These are phyloP conservation scores for Corapipo altera DNA, from an alignment of 2,113 vertebrate genomes.

Conservation along the genomic window DNA sequence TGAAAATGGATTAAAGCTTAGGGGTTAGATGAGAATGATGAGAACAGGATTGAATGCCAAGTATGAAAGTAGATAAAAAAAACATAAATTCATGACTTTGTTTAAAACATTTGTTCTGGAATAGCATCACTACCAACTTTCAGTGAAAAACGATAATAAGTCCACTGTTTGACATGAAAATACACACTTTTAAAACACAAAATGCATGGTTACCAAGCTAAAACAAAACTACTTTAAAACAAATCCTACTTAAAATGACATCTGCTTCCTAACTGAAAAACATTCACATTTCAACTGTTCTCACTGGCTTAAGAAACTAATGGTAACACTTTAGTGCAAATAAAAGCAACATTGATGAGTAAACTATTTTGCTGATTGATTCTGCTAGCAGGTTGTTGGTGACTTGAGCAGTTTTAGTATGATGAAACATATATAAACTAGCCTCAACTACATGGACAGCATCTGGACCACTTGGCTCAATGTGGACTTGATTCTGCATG, in stretches of 20 bases:
- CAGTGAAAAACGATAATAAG: neutral
- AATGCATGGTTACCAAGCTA: neutral
- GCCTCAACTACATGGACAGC: neutral
- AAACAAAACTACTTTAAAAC: neutral
- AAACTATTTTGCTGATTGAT: neutral
- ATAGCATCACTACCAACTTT: neutral
- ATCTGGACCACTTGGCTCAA: neutral
- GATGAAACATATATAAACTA: neutral
- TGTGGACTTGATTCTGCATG: neutral
- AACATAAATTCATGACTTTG: neutral
- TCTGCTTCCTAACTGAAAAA: neutral
- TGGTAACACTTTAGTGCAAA: neutral
- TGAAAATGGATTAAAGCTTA: conserved; percentile 58
- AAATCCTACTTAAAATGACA: neutral
- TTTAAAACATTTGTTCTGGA: neutral
- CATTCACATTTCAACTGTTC: neutral
- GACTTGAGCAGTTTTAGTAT: neutral
- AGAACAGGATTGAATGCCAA: conserved; percentile 41
- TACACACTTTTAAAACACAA: neutral
- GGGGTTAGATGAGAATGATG: conserved; percentile 27
- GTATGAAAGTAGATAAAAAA: neutral
- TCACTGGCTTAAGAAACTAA: neutral
- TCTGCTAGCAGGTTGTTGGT: neutral
- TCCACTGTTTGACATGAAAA: neutral
- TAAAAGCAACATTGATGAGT: neutral